Conservation (phyloP, 2,888 invertebrate species). For the Drosophila acutilabella region DNA sequence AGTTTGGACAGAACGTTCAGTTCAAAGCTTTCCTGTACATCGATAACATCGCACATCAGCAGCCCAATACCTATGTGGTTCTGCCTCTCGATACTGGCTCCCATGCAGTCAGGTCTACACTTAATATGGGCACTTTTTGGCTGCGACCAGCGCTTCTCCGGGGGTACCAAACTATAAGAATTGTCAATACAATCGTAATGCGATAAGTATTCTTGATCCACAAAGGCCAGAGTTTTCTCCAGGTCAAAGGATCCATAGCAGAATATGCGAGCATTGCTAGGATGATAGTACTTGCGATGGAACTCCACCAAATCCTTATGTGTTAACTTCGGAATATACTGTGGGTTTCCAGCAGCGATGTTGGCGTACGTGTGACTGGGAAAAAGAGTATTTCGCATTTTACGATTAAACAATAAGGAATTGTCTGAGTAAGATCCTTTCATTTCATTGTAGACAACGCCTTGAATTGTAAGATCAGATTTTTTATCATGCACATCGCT, state of each 20-base stretch:
- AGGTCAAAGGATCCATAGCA: conserved; percentile 96
- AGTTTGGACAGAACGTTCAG: conserved; percentile 91
- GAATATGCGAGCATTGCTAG: conserved; percentile 95
- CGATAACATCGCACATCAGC: conserved; percentile 91
- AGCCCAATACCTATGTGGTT: conserved; percentile 93
- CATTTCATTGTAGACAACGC: conserved; percentile 99
- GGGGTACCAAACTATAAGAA: conserved; percentile 89
- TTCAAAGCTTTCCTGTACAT: conserved; percentile 91
- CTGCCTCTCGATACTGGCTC: conserved; percentile 92
- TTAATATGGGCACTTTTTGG: conserved; percentile 88
- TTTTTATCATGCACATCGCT: conserved; percentile 89
- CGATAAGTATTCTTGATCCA: conserved; percentile 90
- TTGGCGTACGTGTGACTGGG: conserved; percentile 85
- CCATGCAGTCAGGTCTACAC: conserved; percentile 92
- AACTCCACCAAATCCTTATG: conserved; percentile 92
- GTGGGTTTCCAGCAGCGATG: conserved; percentile 89
- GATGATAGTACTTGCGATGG: conserved; percentile 95
- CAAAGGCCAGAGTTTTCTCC: conserved; percentile 90
- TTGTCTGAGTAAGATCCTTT: conserved; percentile 97
- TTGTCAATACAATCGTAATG: conserved; percentile 87
- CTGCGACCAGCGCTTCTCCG: conserved; percentile 90
- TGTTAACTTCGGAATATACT: conserved; percentile 93
- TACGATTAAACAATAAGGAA: conserved; percentile 91
- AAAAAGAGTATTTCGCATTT: conserved; percentile 88
- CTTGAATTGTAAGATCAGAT: conserved; percentile 93